phyloP scores from a whole-genome alignment of 2,797 vertebrate species.

The Cuculus canorus region DNA sequence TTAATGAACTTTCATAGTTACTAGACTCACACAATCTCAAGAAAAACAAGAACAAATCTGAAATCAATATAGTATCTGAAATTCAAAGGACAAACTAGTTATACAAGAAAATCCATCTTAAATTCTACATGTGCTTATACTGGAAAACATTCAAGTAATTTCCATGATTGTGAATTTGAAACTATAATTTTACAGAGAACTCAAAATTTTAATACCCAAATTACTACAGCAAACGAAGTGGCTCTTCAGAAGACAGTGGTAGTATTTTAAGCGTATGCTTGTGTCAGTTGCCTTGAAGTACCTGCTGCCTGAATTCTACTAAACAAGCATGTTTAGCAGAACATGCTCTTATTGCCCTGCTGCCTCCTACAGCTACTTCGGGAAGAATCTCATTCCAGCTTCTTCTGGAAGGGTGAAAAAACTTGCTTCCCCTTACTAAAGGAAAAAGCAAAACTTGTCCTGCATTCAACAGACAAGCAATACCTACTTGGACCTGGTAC shows the following conservation, averaged over 20 bases:
- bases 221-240: not conserved
- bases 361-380: not conserved
- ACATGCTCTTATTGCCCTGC: fast-evolving
- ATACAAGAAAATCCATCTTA: not conserved
- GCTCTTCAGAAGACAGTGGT: not conserved
- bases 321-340: not conserved
- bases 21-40: not conserved
- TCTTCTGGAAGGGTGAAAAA: not conserved
- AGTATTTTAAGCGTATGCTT: fast-evolving
- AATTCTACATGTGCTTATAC: not conserved
- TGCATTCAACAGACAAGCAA: fast-evolving
- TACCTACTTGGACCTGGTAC: not conserved
- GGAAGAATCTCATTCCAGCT: fast-evolving
- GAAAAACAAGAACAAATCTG: not conserved
- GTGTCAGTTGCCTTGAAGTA: not conserved
- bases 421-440: not conserved
- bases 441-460: not conserved
- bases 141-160: not conserved
- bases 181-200: not conserved
- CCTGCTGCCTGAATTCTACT: not conserved
- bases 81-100: not conserved
- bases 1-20: not conserved
- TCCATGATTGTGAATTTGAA: not conserved
- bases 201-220: not conserved
- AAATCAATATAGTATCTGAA: not conserved